Percentiles rank a stretch among this genome's conserved stretches.
These are phyloP conservation scores for Brachyhypopomus gauderio DNA, from an alignment of 2,113 vertebrate genomes.

Conservation along the genomic window DNA sequence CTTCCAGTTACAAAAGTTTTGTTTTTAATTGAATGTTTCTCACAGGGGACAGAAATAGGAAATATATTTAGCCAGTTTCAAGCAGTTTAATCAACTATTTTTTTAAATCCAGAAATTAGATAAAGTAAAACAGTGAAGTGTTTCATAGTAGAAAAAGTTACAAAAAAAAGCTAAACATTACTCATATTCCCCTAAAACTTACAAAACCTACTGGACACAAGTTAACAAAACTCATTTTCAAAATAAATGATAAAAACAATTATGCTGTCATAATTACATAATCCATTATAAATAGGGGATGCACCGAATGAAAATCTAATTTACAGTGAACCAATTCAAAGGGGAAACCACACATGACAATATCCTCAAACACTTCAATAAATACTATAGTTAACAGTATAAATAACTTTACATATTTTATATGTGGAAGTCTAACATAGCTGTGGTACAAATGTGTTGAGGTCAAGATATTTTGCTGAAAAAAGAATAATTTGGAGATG, in stretches of 20 bases:
- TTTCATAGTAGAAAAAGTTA: slow-evolving; percentile 38
- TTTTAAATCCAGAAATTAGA: slow-evolving; percentile 15
- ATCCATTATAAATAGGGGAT: slow-evolving; percentile 39
- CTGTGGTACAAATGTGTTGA: background rate
- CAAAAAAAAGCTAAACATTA: background rate
- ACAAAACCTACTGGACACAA: background rate
- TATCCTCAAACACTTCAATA: slow-evolving; percentile 72
- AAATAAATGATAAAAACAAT: slow-evolving; percentile 18
- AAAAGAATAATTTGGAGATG: background rate
- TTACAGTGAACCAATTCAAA: slow-evolving; percentile 34
- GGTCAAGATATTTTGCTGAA: background rate
- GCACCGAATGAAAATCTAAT: slow-evolving; percentile 14
- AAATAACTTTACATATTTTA: slow-evolving; percentile 71
- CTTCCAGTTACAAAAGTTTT: too few species aligned
- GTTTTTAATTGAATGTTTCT: too few species aligned
- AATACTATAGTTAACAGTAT: slow-evolving; percentile 69
- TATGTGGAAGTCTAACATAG: slow-evolving; percentile 33
- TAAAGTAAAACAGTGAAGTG: background rate
- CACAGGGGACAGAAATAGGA: too few species aligned
- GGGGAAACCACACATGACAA: background rate
- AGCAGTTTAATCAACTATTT: background rate
- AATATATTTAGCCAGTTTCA: background rate
- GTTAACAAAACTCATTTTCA: background rate
- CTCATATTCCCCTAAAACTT: background rate
- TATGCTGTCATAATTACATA: slow-evolving; percentile 12